Evolutionary conservation across 2,888 invertebrate genomes (phyloP).

Genomic region (Metalampra italica): DNA sequence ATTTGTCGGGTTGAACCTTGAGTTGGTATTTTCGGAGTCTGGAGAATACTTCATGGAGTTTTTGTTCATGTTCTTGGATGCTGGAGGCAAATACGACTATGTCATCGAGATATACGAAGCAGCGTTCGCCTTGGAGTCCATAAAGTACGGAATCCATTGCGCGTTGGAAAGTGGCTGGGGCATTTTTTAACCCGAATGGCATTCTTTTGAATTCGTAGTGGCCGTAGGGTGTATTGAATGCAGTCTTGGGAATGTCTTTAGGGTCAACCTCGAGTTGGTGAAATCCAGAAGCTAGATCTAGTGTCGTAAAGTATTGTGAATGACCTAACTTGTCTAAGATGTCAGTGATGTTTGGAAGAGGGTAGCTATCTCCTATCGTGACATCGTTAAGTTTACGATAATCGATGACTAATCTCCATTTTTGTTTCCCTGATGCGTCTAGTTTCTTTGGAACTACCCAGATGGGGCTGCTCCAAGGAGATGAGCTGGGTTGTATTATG

Average conservation of each 20-base stretch:
- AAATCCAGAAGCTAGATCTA: constrained; percentile 18
- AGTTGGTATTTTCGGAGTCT: background rate
- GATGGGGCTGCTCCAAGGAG: constrained; percentile 33
- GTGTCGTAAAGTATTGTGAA: constrained; percentile 16
- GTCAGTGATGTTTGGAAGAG: constrained; percentile 8
- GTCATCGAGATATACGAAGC: constrained; percentile 28
- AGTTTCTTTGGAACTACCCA: constrained; percentile 30
- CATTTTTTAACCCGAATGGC: constrained; percentile 19
- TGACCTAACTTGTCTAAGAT: constrained; percentile 17
- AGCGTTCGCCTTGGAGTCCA: constrained; percentile 19
- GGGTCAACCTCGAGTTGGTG: constrained; percentile 6
- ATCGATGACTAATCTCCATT: constrained; percentile 4
- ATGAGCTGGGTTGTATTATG: constrained; percentile 19
- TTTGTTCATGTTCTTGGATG: background rate
- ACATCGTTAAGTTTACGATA: constrained; percentile 14
- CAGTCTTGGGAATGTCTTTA: constrained; percentile 15
- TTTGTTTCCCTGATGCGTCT: background rate
- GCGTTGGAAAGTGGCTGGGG: constrained; percentile 25
- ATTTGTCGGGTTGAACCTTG: constrained; percentile 1
- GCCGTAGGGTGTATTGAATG: constrained; percentile 13
- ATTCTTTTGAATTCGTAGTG: constrained; percentile 20
- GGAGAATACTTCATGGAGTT: background rate
- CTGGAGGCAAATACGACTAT: background rate
- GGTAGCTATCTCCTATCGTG: constrained; percentile 4
- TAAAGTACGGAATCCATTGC: constrained; percentile 21